A percentile compares a stretch with the other conserved stretches of the same genome.
These are phyloP conservation scores for Pterostichus niger DNA, from an alignment of 2,888 invertebrate species.

Conservation along the genomic window DNA sequence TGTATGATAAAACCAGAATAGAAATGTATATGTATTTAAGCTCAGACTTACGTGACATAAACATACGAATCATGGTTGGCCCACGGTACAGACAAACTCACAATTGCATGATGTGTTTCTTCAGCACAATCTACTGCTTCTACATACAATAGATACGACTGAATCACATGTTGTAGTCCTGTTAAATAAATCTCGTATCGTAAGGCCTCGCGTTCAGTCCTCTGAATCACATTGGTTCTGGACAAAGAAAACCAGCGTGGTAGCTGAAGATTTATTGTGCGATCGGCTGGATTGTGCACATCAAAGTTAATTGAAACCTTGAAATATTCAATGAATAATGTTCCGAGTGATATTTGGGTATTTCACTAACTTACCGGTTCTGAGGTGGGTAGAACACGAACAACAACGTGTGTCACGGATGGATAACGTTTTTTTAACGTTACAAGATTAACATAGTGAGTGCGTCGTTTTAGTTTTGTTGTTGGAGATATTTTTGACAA, in stretches of 20 bases:
- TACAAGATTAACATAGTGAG: slow-evolving; percentile 81
- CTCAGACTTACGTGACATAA: slow-evolving; percentile 80
- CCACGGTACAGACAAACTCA: slow-evolving; percentile 84
- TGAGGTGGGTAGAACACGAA: slow-evolving; percentile 83
- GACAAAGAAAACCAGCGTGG: slow-evolving; percentile 73
- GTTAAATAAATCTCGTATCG: slow-evolving; percentile 82
- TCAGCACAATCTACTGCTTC: slow-evolving; percentile 79
- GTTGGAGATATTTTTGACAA: slow-evolving; percentile 80
- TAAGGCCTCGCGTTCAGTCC: slow-evolving; percentile 80
- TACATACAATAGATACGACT: slow-evolving; percentile 81
- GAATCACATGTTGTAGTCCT: slow-evolving; percentile 80
- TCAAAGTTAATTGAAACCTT: slow-evolving; percentile 84
- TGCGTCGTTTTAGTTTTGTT: slow-evolving; percentile 77
- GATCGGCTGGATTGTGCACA: slow-evolving; percentile 78
- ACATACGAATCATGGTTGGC: slow-evolving; percentile 81
- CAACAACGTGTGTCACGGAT: slow-evolving; percentile 85
- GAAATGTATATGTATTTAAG: too few relatives aligned
- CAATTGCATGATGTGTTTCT: slow-evolving; percentile 80
- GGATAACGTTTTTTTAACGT: slow-evolving; percentile 80
- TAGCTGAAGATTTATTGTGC: slow-evolving; percentile 72
- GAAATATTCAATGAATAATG: slow-evolving; percentile 69
- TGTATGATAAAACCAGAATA: too few relatives aligned
- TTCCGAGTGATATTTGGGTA: too few relatives aligned
- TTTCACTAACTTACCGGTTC: slow-evolving; percentile 78
- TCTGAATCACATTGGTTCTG: slow-evolving; percentile 76